phyloP scores from a whole-genome alignment of 2,888 invertebrate genomes.

The Zygothrica quintamaculata region DNA sequence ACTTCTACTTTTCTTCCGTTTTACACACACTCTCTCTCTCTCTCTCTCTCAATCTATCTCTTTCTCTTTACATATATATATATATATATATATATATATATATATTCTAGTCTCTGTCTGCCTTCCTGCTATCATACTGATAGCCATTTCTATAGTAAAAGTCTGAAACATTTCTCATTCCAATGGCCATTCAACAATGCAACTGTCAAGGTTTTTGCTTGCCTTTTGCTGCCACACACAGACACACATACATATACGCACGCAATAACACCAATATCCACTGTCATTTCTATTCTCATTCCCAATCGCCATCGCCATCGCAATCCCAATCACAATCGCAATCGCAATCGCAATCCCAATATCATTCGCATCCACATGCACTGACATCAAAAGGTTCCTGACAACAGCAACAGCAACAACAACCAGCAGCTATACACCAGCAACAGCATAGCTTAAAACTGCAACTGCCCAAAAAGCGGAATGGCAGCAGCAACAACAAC shows the following conservation, averaged over 20 bases:
- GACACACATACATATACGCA: slow-evolving; percentile 6
- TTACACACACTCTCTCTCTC: background rate
- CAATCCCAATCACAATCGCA: background rate
- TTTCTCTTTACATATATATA: too few relatives aligned
- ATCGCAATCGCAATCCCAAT: background rate
- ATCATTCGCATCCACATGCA: slow-evolving; percentile 31
- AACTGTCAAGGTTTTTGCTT: slow-evolving; percentile 73
- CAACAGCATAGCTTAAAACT: slow-evolving; percentile 29
- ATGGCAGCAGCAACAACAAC: background rate
- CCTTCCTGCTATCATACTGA: background rate
- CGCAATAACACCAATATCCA: slow-evolving; percentile 4
- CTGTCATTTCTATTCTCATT: background rate
- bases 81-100: too few relatives aligned
- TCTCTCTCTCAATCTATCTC: background rate
- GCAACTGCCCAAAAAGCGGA: slow-evolving; percentile 30
- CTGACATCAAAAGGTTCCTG: slow-evolving; percentile 53
- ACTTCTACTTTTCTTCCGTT: background rate
- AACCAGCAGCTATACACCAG: slow-evolving; percentile 2
- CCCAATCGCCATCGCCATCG: background rate
- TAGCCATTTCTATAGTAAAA: slow-evolving; percentile 4
- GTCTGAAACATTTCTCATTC: slow-evolving; percentile 12
- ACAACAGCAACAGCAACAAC: slow-evolving; percentile 37
- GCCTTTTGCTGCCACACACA: slow-evolving; percentile 31
- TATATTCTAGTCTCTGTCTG: too few relatives aligned
- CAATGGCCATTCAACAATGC: slow-evolving; percentile 73